Conservation (phyloP, 2,797 vertebrate species). For the Odontamblyopus rebecca region DNA sequence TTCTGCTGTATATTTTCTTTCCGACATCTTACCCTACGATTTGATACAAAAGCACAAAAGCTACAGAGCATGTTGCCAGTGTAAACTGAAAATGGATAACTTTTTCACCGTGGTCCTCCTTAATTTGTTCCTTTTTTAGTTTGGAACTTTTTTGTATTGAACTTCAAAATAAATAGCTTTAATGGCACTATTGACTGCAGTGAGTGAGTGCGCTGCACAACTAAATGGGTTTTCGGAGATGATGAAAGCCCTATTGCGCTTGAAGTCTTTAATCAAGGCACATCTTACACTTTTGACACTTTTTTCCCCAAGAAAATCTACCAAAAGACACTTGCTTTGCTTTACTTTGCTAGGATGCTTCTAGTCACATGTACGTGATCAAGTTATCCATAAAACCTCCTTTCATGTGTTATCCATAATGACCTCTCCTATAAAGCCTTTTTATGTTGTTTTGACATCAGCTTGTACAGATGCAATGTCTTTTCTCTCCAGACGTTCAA, state of each 20-base stretch:
- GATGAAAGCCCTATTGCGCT: background rate
- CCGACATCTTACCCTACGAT: background rate
- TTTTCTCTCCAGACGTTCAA: constrained; percentile 3
- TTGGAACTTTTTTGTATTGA: background rate
- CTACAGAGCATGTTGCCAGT: background rate
- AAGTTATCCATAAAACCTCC: background rate
- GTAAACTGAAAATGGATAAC: background rate
- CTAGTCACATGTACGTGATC: background rate
- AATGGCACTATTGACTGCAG: constrained; percentile 7
- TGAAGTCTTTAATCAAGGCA: constrained; percentile 26
- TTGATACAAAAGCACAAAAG: background rate
- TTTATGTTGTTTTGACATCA: constrained; percentile 11
- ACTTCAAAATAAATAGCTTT: constrained; percentile 3
- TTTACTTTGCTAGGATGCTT: background rate
- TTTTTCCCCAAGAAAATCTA: background rate
- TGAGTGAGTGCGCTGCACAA: background rate
- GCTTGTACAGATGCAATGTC: constrained; percentile 10
- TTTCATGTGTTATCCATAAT: background rate
- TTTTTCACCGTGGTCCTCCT: background rate
- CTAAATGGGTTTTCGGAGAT: constrained; percentile 24
- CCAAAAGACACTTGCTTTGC: background rate
- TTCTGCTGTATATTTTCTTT: no score
- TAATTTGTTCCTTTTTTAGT: background rate
- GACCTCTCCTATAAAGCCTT: background rate
- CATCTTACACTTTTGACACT: constrained; percentile 13